Base-by-base conservation (phyloP, 2,113 vertebrate genomes). In the Indicator indicator region DNA sequence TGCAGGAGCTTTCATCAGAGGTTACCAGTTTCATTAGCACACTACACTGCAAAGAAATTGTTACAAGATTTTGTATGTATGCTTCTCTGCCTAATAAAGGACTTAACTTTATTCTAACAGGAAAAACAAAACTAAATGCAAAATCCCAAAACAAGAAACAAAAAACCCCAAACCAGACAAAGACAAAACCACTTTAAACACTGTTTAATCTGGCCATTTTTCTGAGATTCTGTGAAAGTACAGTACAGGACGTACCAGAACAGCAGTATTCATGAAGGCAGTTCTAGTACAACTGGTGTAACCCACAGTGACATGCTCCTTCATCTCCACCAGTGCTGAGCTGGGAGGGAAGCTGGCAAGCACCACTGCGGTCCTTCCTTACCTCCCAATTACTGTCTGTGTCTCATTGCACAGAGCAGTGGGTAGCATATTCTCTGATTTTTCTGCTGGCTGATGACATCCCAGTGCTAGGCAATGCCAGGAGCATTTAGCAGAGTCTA, bases 301-400 rank as follows among this genome's bases (percentile, higher is more conserved):
- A 36, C 52, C 55, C 28, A 7, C 0, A 23, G 63, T 3, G 30
- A 36, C 18, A 12, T 33, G 12, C 44, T 54, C 33, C 62, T n/a
- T 17, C 27, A 4, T 18, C 36, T 4, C 1, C 0, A 33, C 46
- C 46, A 12, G 8, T 7, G 5, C 13, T 0, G 3, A 13, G 2
- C n/a, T 2, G 16, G 1, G 9, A 30, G 38, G 54, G 36, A 16
- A 27, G 30, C 32, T 2, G 1, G 42, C 70, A 30, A 42, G 32
- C 62, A 15, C 48, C 77, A 3, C 78, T 9, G 54, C 73, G 42
- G 26, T 12, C 68, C 79, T 23, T 15, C 11, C 1, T 32, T 7
- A 30, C 54, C 54, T 84, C 44, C 63, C 27, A 5, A 36, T 16
- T 28, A 15, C 54, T 2, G 1, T 3, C 69, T 32, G 16, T 4